Conservation (phyloP, 2,113 vertebrate genomes). For the Ictidomys tridecemlineatus region DNA sequence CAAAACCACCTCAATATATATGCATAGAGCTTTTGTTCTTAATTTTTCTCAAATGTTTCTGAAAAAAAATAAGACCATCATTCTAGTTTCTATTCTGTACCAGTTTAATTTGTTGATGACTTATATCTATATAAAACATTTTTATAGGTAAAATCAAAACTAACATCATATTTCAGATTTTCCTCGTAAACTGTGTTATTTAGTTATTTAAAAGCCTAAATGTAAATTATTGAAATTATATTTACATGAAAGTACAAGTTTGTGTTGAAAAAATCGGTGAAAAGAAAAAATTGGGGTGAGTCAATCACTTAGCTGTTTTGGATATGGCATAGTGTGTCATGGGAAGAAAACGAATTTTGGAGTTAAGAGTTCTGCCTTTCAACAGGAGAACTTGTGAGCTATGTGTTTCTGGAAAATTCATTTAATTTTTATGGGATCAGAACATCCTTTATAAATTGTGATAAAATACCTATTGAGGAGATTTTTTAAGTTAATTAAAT, state of each 20-base stretch:
- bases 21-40: neutral
- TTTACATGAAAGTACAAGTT: neutral
- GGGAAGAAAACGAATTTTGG: neutral
- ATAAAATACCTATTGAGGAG: neutral
- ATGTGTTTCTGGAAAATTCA: neutral
- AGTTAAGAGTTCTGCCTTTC: neutral
- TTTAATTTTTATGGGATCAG: conserved; percentile 20
- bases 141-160: neutral
- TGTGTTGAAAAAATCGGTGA: neutral
- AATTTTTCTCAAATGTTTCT: neutral
- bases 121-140: neutral
- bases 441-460: neutral
- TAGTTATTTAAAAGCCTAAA: neutral
- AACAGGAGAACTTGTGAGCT: neutral
- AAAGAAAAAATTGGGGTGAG: neutral
- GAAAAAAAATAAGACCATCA: neutral
- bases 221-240: neutral
- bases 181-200: neutral
- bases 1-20: neutral
- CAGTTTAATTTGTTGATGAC: neutral
- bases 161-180: neutral
- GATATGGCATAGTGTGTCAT: neutral
- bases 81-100: neutral
- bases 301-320: neutral
- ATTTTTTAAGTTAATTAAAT: conserved; percentile 51